Evolutionary conservation across 2,113 vertebrate species (phyloP).

Genomic region (Struthidea cinerea): DNA sequence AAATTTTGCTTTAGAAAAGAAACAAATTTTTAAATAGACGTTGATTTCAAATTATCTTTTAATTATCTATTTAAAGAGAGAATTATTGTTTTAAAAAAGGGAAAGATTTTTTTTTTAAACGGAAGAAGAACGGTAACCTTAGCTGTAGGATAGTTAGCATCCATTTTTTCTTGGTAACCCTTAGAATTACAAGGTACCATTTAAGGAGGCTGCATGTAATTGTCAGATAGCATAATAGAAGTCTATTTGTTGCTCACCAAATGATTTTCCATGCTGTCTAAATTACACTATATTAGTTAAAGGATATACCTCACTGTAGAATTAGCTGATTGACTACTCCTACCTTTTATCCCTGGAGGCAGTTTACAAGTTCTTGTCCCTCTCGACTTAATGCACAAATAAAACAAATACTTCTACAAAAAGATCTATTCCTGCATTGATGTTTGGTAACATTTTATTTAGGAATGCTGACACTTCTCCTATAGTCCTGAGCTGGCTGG

Average conservation of each 20-base stretch:
- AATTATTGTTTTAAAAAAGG: neutral
- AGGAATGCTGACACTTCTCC: slow-evolving; percentile 20
- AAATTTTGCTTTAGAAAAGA: neutral
- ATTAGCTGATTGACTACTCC: neutral
- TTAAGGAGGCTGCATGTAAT: neutral
- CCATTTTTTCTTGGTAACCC: neutral
- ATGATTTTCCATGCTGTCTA: neutral
- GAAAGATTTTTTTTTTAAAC: neutral
- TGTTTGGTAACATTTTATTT: neutral
- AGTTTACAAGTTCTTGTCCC: neutral
- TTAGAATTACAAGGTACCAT: neutral
- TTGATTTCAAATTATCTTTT: neutral
- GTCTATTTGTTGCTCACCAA: neutral
- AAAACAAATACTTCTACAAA: neutral
- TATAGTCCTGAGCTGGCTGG: neutral
- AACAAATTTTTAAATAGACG: neutral
- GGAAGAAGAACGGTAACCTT: neutral
- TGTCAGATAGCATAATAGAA: neutral
- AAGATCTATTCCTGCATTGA: neutral
- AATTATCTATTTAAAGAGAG: neutral
- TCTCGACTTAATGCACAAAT: neutral
- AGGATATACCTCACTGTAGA: neutral
- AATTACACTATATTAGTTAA: neutral
- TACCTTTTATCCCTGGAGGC: neutral
- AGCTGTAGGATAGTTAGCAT: neutral